Percentiles rank a stretch among this genome's conserved stretches.
Evolutionary conservation across 2,888 invertebrate genomes (phyloP).

Genomic region (Hypselothyrea guttata): DNA sequence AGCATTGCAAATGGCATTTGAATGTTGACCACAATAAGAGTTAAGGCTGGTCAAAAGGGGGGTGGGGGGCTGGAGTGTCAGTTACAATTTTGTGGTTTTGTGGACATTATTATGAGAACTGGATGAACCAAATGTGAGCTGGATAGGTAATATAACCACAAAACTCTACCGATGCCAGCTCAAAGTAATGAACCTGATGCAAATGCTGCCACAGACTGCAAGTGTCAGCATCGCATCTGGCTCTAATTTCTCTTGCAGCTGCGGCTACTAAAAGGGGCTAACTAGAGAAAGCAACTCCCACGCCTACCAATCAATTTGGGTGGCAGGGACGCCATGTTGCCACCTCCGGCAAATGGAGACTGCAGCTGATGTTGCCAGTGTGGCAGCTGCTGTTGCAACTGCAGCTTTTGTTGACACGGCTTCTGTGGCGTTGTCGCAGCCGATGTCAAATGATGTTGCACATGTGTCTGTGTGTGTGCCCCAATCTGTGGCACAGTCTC

Average conservation of each 20-base stretch:
- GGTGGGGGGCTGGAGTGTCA: conserved; percentile 9
- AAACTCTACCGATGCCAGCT: conserved; percentile 26
- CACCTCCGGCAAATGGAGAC: too few species aligned
- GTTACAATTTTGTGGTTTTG: conserved; percentile 27
- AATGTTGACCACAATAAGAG: conserved; percentile 20
- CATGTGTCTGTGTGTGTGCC: conserved; percentile 45
- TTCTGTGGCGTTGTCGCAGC: conserved; percentile 69
- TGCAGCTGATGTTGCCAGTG: conserved; percentile 24
- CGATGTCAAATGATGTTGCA: conserved; percentile 68
- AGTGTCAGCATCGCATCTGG: conserved; percentile 17
- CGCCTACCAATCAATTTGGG: too few species aligned
- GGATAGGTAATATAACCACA: neutral
- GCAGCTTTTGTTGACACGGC: conserved; percentile 68
- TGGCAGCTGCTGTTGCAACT: conserved; percentile 34
- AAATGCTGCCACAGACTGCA: conserved; percentile 40
- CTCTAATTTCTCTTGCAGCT: neutral
- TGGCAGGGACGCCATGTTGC: too few species aligned
- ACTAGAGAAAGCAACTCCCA: conserved; percentile 1
- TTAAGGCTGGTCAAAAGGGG: neutral
- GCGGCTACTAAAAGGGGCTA: conserved; percentile 10
- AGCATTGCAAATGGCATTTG: neutral
- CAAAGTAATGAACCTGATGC: conserved; percentile 56
- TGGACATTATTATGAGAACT: conserved; percentile 23
- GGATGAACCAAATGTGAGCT: too few species aligned
- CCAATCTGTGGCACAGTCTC: conserved; percentile 5